Conservation (phyloP, 2,888 invertebrate species). For the Hirtodrosophila trivittata region DNA sequence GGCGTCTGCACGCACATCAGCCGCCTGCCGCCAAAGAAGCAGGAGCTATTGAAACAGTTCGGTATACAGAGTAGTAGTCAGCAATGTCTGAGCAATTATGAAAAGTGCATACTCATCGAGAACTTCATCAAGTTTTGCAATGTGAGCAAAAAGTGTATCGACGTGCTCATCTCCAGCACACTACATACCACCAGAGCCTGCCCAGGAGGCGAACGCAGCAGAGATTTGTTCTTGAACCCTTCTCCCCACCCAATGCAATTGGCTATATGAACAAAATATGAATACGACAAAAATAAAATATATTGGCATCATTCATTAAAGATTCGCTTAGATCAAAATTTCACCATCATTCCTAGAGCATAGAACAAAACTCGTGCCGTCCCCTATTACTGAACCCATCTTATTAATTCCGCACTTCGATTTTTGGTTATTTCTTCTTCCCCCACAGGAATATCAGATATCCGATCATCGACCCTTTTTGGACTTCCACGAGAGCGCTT, state of each 20-base stretch:
- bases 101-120: slow-evolving; percentile 84
- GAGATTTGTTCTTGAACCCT: slow-evolving; percentile 67
- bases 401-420: slow-evolving; percentile 19
- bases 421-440: slow-evolving; percentile 8
- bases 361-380: slow-evolving; percentile 73
- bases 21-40: slow-evolving; percentile 83
- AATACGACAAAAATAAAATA: neutral
- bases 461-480: slow-evolving; percentile 84
- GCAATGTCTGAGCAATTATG: slow-evolving; percentile 84
- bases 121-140: slow-evolving; percentile 84
- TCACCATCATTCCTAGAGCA: slow-evolving; percentile 58
- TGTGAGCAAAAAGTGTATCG: slow-evolving; percentile 81
- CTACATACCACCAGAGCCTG: slow-evolving; percentile 10
- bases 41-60: slow-evolving; percentile 84
- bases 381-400: neutral
- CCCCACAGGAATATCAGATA: slow-evolving; percentile 82
- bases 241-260: slow-evolving; percentile 34
- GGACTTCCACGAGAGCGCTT: slow-evolving; percentile 84
- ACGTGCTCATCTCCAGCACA: slow-evolving; percentile 21
- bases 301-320: slow-evolving; percentile 47
- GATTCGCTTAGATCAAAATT: slow-evolving; percentile 49
- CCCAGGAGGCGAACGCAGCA: slow-evolving; percentile 42
- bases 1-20: slow-evolving; percentile 83
- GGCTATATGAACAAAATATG: slow-evolving; percentile 34
- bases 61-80: slow-evolving; percentile 84